phyloP scores from a whole-genome alignment of 2,888 invertebrate species.

The Cryptophagus acutangulus region DNA sequence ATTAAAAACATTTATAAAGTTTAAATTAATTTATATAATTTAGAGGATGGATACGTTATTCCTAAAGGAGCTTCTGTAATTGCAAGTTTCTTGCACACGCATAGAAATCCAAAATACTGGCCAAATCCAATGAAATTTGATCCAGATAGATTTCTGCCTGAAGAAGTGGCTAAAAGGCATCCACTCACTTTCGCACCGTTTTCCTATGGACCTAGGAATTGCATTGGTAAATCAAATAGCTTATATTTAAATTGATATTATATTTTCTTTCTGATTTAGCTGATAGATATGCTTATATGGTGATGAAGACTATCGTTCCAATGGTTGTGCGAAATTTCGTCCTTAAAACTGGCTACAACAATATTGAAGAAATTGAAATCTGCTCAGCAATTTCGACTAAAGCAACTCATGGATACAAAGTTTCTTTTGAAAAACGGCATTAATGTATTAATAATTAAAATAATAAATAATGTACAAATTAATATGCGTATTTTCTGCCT shows the following conservation, averaged over 20 bases:
- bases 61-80: not conserved
- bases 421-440: no score
- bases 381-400: no score
- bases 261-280: no score
- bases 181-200: not conserved
- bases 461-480: no score
- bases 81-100: not conserved
- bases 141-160: conserved; percentile 7
- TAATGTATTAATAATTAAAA: no score
- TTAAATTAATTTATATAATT: not conserved
- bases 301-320: not conserved
- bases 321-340: not conserved
- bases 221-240: conserved; percentile 10
- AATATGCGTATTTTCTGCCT: no score
- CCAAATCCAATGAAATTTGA: conserved; percentile 7
- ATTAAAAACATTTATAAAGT: not conserved
- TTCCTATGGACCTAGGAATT: conserved; percentile 16
- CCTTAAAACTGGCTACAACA: not conserved
- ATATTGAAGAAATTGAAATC: no score
- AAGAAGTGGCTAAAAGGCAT: conserved; percentile 1
- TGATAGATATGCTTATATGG: no score
- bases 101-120: conserved; percentile 9
- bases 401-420: no score
- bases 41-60: conserved; percentile 3
- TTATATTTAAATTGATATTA: no score